Evolutionary conservation across 1,140 invertebrate species (phyloP), one percentile per base, ranked within the genome.

Genomic region (Diabrotica undecimpunctata): DNA sequence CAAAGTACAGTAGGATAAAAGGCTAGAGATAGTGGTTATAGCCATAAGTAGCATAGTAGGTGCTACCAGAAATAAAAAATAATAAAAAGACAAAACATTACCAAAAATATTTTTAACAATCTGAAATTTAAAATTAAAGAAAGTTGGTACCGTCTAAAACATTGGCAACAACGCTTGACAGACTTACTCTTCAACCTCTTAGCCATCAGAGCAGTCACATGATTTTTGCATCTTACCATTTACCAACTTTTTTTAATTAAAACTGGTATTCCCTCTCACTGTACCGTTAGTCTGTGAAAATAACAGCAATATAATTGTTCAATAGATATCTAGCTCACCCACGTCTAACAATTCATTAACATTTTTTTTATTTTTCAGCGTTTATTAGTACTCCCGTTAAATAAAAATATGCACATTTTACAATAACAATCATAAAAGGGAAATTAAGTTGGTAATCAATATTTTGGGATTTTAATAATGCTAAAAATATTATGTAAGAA

Each of bases 221-320:
- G 51, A 66, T 69, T 69, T 69, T 69, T 69, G 67, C 67, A 69
- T 69, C 59, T 57, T 63, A 69, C 64, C 64, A 69, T 69, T 69
- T 69, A 51, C 62, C 57, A 53, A 55, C 62, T 64, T 64, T 69
- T 69, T 68, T 69, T 66, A 69, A 69, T 66, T 69, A 61, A 69
- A 69, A 69, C 67, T 62, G 67, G 67, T 69, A 69, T 69, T 69
- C 61, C 54, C 66, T 67, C 64, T 66, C 46, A 69, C 37, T 41
- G 64, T 66, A 69, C 67, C 67, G 67, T 69, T 69, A 69, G 52
- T 25, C 58, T 54, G 35, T 56, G 60, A 68, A 68, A 65, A 68
- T 58, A 54, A 62, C 67, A 62, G n/a, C 39, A 14, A 38, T 66
- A 55, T 69, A 66, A 69, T 69, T 69, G 62, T 63, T 54, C 65